Base-by-base conservation (phyloP, 2,888 invertebrate species). In the Coelopa pilipes region DNA sequence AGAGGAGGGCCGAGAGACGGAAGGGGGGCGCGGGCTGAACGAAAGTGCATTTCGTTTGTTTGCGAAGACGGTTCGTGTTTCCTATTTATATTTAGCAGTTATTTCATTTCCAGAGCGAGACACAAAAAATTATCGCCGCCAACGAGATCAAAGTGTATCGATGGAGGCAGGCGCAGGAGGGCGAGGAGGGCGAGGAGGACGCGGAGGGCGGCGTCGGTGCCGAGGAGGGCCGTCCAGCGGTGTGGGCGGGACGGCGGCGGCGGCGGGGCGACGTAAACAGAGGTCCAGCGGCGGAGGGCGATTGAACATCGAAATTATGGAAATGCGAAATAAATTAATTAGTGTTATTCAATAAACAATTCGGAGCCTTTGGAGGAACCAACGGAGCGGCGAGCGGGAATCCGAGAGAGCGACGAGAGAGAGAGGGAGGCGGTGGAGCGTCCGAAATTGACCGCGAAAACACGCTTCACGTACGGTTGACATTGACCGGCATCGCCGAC, bases 81-180 rank as follows among this genome's bases (percentile, higher is more conserved):
- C 13, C 12, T 34, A 78, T 79, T 74, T 81, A 81, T 82, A 82
- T 83, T 81, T 84, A 83, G 81, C 77, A 79, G 80, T 83, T 82
- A 81, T 82, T 82, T 82, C 81, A 83, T 82, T 79, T 79, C 45
- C 77, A 63, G 70, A 68, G 69, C 17, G 21, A 45, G 24, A 50
- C 60, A 62, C 17, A 45, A 73, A 72, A 80, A 82, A 82, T 84
- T 84, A 84, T 84, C 84, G 84, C 78, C 81, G 78, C 74, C 77
- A 73, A 69, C 62, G 78, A 79, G 85, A 83, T 85, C 85, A 85
- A 85, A 85, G 85, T 84, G 82, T 85, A 85, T 85, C 85, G 82
- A 80, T 34, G 34, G 7, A 15, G 9, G 34, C 4, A 19, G 12
- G 59, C 1, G 59, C 9, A 9, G 34, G 15, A 21, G 62, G 11